Base-by-base conservation (phyloP, 2,888 invertebrate species). In the Pristionchus exspectatus region DNA sequence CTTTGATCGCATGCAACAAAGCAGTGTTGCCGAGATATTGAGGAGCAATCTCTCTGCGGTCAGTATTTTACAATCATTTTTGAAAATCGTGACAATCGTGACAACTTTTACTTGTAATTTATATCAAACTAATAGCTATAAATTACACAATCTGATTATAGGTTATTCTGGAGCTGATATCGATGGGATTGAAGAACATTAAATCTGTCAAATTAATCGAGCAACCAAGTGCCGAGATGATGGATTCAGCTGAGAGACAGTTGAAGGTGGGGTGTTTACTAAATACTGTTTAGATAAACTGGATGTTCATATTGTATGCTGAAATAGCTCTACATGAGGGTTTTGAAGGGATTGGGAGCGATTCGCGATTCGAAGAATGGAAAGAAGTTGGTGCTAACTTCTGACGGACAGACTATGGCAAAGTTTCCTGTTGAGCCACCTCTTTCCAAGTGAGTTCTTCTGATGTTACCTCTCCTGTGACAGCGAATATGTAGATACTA, bases 381-480 rank as follows among this genome's bases (percentile, higher is more conserved):
- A 54, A 90, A 81, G 72, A 88, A 90, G 54, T 33, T 77, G 92
- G 33, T 97, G 95, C 96, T 98, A 92, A 98, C 98, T 0, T 95
- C 96, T 0, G 93, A 97, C 0, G 98, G 98, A 0, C 96, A 96
- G 92, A 97, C 97, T 95, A 98, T 98, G 98, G 96, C 97, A 0
- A 96, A 97, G 24, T 98, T 98, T 95, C 99, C 99, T 0, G 96
- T 99, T 66, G 98, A 98, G 95, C 98, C 99, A 0, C 96, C 97
- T 92, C 97, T 97, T 95, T 97, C 98, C 18, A 98, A 97, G 96
- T 96, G 97, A 14, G 96, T 50, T 98, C 89, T 95, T 98, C 27
- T 14, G 18, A 12, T 30, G 4, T 30, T 7, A 14, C 2, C 33
- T 33, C 14, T 72, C 27, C 10, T 63, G 27, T 69, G 69, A 69